phyloP scores from a whole-genome alignment of 2,888 invertebrate species.

The Cryptocephalus moraei region DNA sequence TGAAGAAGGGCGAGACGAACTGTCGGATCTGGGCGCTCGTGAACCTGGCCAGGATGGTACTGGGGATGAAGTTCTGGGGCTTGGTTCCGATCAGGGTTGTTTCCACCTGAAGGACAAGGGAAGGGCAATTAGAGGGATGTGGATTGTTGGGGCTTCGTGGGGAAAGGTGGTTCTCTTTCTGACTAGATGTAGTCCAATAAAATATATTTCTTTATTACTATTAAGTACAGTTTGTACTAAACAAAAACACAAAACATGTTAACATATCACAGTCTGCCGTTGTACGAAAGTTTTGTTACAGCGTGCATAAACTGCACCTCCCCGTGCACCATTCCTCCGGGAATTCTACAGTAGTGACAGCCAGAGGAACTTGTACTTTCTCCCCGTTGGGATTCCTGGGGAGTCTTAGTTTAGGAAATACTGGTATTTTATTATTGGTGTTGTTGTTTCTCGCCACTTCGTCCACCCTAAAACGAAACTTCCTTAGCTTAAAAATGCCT shows the following conservation, averaged over 20 bases:
- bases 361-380: slow-evolving; percentile 26
- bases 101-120: too few relatives aligned
- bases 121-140: too few relatives aligned
- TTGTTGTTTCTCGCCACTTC: slow-evolving; percentile 29
- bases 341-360: slow-evolving; percentile 28
- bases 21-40: slow-evolving; percentile 21
- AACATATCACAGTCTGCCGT: slow-evolving; percentile 6
- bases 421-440: slow-evolving; percentile 21
- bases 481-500: too few relatives aligned
- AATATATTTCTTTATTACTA: too few relatives aligned
- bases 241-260: too few relatives aligned
- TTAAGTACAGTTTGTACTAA: too few relatives aligned
- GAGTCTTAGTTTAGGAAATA: slow-evolving; percentile 33
- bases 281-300: slow-evolving; percentile 4
- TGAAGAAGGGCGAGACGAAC: slow-evolving; percentile 22
- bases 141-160: too few relatives aligned
- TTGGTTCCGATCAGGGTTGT: too few relatives aligned
- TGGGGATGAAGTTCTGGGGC: neutral
- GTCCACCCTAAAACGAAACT: slow-evolving; percentile 22
- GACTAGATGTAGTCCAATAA: too few relatives aligned
- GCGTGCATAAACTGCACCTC: slow-evolving; percentile 6
- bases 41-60: slow-evolving; percentile 11
- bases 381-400: slow-evolving; percentile 36
- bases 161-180: too few relatives aligned
- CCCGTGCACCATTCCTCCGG: slow-evolving; percentile 8